These are phyloP conservation scores for Brassicogethes aeneus DNA, from an alignment of 2,888 invertebrate species.

Conservation along the genomic window DNA sequence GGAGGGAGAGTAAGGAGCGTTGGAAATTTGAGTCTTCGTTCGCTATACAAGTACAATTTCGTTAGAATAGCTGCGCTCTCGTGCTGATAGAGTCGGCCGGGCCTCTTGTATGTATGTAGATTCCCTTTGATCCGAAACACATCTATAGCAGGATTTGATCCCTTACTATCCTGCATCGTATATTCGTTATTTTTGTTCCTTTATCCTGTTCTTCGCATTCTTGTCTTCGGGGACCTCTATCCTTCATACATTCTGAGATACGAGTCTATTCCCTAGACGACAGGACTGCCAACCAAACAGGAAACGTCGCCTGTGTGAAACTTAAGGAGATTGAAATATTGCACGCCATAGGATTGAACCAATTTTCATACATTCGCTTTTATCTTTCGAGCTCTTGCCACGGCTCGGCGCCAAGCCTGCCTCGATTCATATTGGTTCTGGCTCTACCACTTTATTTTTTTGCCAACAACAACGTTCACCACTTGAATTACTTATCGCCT, in stretches of 20 bases:
- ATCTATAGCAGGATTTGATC: slow-evolving; percentile 27
- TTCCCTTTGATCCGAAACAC: slow-evolving; percentile 39
- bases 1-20: slow-evolving; percentile 1
- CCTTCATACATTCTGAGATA: slow-evolving; percentile 39
- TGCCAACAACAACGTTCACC: slow-evolving; percentile 1
- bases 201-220: slow-evolving; percentile 37
- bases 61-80: slow-evolving; percentile 17
- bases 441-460: background rate
- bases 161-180: slow-evolving; percentile 14
- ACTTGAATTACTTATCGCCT: background rate
- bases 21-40: slow-evolving; percentile 15
- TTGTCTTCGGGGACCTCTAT: slow-evolving; percentile 39
- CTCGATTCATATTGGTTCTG: background rate
- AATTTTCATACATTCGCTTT: slow-evolving; percentile 38
- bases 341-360: slow-evolving; percentile 39
- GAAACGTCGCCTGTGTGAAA: slow-evolving; percentile 37
- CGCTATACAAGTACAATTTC: slow-evolving; percentile 22
- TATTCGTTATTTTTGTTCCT: slow-evolving; percentile 38
- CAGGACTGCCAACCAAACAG: slow-evolving; percentile 35
- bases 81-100: slow-evolving; percentile 24
- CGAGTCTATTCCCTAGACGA: slow-evolving; percentile 35
- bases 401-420: background rate
- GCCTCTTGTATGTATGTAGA: slow-evolving; percentile 31
- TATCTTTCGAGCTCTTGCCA: slow-evolving; percentile 1
- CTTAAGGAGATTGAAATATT: slow-evolving; percentile 39